Base-by-base conservation (phyloP, 2,888 invertebrate species). In the Palloptera scutellata region DNA sequence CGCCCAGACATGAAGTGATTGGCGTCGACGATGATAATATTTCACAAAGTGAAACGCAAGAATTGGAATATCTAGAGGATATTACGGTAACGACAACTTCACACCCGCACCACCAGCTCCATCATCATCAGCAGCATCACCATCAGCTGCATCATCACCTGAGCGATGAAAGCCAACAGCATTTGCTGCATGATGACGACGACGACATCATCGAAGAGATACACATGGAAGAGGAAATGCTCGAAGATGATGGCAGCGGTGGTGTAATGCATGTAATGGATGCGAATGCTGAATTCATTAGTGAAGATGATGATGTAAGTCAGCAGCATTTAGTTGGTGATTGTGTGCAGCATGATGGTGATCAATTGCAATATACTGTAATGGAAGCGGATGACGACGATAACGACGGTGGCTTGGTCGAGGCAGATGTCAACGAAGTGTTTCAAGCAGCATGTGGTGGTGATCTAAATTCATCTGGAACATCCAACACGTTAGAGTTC, bases 21-120 rank as follows among this genome's bases (percentile, higher is more conserved):
- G 77, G 77, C 66, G 64, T 72, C 42, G 81, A 83, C n/a, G 80
- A 82, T 8, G 81, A 83, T 67, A 76, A 81, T 67, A 72, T 80
- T 19, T 77, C 81, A 20, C 79, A 81, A 48, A 77, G 75, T 67
- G 79, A 79, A 40, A 78, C 79, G 12, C 77, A 84, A 51, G 84
- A 85, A 54, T 72, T 78, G 20, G 80, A 80, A 68, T 84, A 80
- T 73, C 78, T 82, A 42, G 84, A 84, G 70, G 82, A 83, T 70
- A 75, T 79, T 77, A 64, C 75, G 79, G 79, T 77, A n/a, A 76
- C 74, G 10, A 78, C 78, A n/a, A 75, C 76, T 17, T 54, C 55
- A 43, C 45, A 45, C 20, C 45, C 60, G 40, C 71, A 73, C 12
- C 67, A 72, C 30, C 72, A 72, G 8, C 70, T 69, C 40, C 66